Evolutionary conservation across 2,113 vertebrate species (phyloP).

Genomic region (Cyrtonyx montezumae): DNA sequence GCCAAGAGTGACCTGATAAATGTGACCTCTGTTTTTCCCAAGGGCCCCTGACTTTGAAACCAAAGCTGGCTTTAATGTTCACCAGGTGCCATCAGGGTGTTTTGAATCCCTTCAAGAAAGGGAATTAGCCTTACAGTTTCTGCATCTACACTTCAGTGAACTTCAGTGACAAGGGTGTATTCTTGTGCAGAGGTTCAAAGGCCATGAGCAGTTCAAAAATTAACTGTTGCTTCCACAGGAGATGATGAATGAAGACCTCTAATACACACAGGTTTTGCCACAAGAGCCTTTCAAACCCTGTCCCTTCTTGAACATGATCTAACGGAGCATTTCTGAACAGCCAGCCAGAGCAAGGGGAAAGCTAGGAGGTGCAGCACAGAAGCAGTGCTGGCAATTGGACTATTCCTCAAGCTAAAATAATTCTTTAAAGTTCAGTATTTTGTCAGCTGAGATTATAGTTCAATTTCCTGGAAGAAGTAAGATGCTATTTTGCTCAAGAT

Average conservation of each 20-base stretch:
- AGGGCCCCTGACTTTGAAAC: constrained; percentile 73
- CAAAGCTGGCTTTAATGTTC: constrained; percentile 70
- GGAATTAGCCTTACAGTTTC: constrained; percentile 52
- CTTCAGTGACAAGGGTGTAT: constrained; percentile 36
- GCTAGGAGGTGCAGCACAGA: accelerated
- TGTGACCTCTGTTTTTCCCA: constrained; percentile 63
- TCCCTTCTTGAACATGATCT: not conserved
- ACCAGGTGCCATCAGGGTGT: constrained; percentile 67
- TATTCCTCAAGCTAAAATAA: not conserved
- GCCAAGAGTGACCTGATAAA: constrained; percentile 61
- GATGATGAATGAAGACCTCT: not conserved
- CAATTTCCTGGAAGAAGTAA: not conserved
- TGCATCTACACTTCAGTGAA: constrained; percentile 46
- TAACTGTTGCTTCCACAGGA: constrained; percentile 11
- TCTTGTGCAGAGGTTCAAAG: constrained; percentile 64
- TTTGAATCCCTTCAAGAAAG: constrained; percentile 60
- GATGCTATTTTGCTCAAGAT: constrained; percentile 10
- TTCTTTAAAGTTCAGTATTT: not conserved
- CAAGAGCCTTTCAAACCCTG: not conserved
- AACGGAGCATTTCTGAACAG: not conserved
- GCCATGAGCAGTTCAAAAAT: constrained; percentile 44
- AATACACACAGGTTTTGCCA: not conserved
- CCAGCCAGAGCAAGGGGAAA: accelerated
- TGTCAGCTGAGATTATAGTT: constrained; percentile 29
- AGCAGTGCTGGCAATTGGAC: not conserved